Conservation (phyloP, 2,797 vertebrate genomes). For the Taenioides sp. region DNA sequence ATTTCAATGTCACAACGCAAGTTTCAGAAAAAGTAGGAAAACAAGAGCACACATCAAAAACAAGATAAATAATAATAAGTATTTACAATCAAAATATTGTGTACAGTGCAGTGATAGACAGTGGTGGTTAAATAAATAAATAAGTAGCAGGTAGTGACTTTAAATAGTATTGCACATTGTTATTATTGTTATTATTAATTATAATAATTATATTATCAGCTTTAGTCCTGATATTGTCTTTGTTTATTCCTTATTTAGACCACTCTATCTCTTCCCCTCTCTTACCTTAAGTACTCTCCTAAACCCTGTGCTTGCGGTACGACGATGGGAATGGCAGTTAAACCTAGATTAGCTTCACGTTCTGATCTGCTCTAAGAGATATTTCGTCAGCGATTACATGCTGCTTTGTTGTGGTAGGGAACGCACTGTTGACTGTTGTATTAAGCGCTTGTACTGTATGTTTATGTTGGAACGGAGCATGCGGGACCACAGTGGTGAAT, state of each 20-base stretch:
- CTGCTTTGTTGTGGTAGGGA: constrained; percentile 48
- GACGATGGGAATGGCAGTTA: constrained; percentile 39
- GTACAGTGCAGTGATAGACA: no score
- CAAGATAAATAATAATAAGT: no score
- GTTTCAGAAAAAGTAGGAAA: no score
- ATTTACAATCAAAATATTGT: no score
- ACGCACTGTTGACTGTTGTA: constrained; percentile 36
- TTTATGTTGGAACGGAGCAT: constrained; percentile 36
- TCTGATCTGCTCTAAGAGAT: constrained; percentile 49
- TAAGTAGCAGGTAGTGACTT: no score
- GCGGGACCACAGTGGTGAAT: constrained; percentile 38
- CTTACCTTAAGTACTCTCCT: constrained; percentile 1
- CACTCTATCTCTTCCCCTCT: background rate
- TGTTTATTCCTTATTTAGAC: background rate
- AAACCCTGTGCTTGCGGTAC: constrained; percentile 28
- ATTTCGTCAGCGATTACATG: constrained; percentile 49
- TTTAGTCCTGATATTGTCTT: background rate
- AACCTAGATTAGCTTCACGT: constrained; percentile 55
- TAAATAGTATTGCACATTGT: no score
- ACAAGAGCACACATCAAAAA: no score
- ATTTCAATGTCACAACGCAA: no score
- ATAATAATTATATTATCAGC: no score
- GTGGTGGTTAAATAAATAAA: no score
- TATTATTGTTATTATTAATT: no score
- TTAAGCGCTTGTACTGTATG: constrained; percentile 23